Percentiles rank a stretch among this genome's conserved stretches.
Conservation (phyloP, 1,140 invertebrate genomes). For the Zelostemma sp. region DNA sequence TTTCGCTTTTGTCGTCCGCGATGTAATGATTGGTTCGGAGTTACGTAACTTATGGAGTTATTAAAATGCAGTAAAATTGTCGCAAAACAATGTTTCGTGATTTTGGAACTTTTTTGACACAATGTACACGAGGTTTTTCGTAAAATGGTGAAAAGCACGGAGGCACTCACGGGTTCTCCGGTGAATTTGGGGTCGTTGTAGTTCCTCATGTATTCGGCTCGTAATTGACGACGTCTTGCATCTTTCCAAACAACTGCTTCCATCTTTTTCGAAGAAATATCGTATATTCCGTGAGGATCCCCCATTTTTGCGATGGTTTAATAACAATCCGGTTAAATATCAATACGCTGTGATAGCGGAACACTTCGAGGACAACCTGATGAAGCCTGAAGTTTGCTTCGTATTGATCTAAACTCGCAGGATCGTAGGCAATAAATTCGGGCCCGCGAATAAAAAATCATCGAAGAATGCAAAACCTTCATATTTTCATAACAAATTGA, state of each 20-base stretch:
- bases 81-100: no score
- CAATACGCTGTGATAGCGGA: no score
- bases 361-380: no score
- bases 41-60: not conserved
- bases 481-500: no score
- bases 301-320: not conserved
- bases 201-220: conserved; percentile 6
- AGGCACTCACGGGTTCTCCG: conserved; percentile 10
- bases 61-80: not conserved
- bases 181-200: not conserved
- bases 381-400: no score
- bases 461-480: no score
- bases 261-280: conserved; percentile 11
- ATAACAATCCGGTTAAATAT: no score
- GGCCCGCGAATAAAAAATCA: no score
- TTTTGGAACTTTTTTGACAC: not conserved
- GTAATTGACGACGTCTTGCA: conserved; percentile 15
- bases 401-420: no score
- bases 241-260: conserved; percentile 18
- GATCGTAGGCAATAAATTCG: no score
- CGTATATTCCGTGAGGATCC: conserved; percentile 3
- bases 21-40: no score
- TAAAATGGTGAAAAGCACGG: not conserved
- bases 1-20: no score
- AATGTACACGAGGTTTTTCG: not conserved